Evolutionary conservation across 2,888 invertebrate species (phyloP).

Genomic region (Subacronicta megacephala): DNA sequence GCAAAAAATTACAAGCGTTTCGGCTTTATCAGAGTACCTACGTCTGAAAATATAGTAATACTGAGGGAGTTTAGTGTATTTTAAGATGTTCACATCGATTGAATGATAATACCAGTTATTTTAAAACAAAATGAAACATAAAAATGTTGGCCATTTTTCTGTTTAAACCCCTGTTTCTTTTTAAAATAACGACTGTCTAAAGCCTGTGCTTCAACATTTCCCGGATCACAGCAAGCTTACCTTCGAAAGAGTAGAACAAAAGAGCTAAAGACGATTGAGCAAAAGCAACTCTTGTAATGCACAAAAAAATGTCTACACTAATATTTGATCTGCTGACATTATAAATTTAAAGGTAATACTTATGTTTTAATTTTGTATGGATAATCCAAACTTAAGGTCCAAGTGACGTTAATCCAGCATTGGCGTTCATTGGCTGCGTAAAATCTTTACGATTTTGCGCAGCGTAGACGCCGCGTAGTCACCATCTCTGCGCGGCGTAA

Average conservation of each 20-base stretch:
- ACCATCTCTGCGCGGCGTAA: too few species aligned
- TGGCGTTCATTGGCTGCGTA: neutral
- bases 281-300: constrained; percentile 32
- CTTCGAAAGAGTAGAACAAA: constrained; percentile 46
- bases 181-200: constrained; percentile 53
- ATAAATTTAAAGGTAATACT: too few species aligned
- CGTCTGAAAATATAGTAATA: too few species aligned
- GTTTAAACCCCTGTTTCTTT: constrained; percentile 39
- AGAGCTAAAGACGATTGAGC: constrained; percentile 47
- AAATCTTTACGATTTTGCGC: too few species aligned
- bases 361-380: neutral
- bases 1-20: neutral
- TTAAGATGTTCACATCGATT: too few species aligned
- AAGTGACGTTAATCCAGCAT: neutral
- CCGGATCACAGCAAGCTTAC: constrained; percentile 51
- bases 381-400: neutral
- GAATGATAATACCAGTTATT: constrained; percentile 23
- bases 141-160: constrained; percentile 38
- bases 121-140: constrained; percentile 16
- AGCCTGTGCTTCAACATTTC: constrained; percentile 53
- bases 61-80: too few species aligned
- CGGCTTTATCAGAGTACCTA: neutral
- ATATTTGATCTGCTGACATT: too few species aligned
- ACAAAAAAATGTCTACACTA: constrained; percentile 10
- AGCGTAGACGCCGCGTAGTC: neutral